Evolutionary conservation across 2,113 vertebrate genomes (phyloP).

Genomic region (Cephalophus harveyi): DNA sequence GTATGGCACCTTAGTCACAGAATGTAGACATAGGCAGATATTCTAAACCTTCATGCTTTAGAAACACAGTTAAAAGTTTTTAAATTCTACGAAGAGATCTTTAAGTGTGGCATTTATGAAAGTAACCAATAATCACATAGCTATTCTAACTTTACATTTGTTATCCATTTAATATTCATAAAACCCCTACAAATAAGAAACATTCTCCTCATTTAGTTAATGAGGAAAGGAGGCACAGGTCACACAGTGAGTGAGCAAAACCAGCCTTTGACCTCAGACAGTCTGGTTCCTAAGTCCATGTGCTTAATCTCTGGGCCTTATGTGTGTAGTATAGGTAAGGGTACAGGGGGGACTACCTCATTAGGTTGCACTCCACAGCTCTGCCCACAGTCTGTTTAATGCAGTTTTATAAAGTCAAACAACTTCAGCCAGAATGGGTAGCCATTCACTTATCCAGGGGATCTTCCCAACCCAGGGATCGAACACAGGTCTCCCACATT

Average conservation of each 20-base stretch:
- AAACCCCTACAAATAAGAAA: not conserved
- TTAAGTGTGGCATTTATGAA: not conserved
- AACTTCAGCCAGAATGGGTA: not conserved
- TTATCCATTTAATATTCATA: not conserved
- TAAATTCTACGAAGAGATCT: not conserved
- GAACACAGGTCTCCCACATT: not conserved
- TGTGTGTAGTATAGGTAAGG: not conserved
- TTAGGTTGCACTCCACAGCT: not conserved
- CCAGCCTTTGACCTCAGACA: not conserved
- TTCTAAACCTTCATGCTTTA: not conserved
- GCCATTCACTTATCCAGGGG: not conserved
- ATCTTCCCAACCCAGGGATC: not conserved
- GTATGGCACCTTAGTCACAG: not conserved
- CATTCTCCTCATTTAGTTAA: not conserved
- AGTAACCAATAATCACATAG: not conserved
- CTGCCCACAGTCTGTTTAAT: not conserved
- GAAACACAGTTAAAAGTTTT: not conserved
- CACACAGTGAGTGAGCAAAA: not conserved
- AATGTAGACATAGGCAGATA: not conserved
- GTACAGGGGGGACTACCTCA: not conserved
- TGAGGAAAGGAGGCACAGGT: not conserved
- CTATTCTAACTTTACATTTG: not conserved
- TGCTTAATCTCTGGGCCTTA: not conserved
- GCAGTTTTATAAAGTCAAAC: not conserved
- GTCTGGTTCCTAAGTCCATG: not conserved